Evolutionary conservation across 1,140 invertebrate species (phyloP).

Genomic region (Ceratoteleas bidentatus): DNA sequence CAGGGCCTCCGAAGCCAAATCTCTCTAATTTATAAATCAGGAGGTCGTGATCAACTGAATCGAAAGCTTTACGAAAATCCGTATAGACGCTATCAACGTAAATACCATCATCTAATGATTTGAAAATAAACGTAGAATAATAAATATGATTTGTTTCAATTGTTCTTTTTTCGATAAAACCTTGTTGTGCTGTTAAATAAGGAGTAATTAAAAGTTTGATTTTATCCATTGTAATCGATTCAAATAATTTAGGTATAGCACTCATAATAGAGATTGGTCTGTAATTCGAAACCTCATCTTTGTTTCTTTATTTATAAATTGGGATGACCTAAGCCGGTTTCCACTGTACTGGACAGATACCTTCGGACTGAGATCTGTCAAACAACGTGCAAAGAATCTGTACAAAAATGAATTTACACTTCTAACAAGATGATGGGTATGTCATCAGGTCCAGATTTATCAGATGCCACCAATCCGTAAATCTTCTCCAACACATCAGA

Average conservation of each 20-base stretch:
- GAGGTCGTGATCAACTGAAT: neutral
- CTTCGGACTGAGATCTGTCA: constrained; percentile 2
- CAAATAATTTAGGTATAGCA: neutral
- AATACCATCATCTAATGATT: neutral
- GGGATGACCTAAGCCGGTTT: neutral
- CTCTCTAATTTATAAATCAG: neutral
- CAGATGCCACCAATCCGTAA: neutral
- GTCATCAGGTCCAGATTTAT: constrained; percentile 3
- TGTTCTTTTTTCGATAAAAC: constrained; percentile 1
- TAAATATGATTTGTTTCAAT: neutral
- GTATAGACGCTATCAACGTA: neutral
- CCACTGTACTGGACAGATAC: neutral
- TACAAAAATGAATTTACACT: constrained; percentile 2
- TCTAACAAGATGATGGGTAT: neutral
- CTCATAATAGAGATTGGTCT: neutral
- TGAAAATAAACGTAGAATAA: neutral
- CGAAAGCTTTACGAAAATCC: neutral
- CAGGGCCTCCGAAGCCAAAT: neutral
- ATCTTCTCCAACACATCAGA: neutral
- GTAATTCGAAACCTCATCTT: neutral
- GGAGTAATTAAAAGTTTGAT: neutral
- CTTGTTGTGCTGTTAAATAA: neutral
- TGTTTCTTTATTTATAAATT: constrained; percentile 2
- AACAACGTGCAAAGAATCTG: neutral
- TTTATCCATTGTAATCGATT: constrained; percentile 2